Conservation (phyloP, 2,113 vertebrate species). For the Lagopus leucura region DNA sequence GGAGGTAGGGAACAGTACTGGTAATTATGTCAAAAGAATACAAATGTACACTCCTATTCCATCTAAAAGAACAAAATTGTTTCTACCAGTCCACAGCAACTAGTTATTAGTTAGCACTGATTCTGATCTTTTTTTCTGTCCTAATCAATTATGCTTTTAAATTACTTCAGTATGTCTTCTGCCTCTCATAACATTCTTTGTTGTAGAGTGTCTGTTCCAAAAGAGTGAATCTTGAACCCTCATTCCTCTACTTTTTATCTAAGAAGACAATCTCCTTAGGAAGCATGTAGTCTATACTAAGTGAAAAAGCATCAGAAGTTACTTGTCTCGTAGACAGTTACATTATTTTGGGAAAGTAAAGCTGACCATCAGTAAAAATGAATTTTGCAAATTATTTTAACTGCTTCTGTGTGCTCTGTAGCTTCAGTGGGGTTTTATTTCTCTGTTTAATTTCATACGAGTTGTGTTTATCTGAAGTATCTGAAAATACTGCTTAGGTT, state of each 20-base stretch:
- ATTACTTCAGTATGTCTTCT: slow-evolving; percentile 5
- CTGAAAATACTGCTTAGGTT: not conserved
- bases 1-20: not conserved
- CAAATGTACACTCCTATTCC: not conserved
- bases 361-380: not conserved
- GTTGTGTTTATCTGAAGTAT: not conserved
- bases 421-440: not conserved
- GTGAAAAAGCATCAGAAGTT: not conserved
- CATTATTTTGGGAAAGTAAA: not conserved
- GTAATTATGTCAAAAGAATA: not conserved
- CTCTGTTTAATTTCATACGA: not conserved
- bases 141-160: not conserved
- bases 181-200: not conserved
- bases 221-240: not conserved
- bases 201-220: not conserved
- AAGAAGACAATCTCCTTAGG: not conserved
- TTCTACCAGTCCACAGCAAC: not conserved
- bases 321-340: not conserved
- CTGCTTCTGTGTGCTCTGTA: not conserved
- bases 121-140: not conserved
- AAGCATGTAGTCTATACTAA: not conserved
- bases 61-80: not conserved
- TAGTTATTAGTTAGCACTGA: not conserved
- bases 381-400: not conserved
- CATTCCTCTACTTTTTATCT: not conserved